Conservation (phyloP, 2,113 vertebrate genomes). For the Limnothrissa miodon region DNA sequence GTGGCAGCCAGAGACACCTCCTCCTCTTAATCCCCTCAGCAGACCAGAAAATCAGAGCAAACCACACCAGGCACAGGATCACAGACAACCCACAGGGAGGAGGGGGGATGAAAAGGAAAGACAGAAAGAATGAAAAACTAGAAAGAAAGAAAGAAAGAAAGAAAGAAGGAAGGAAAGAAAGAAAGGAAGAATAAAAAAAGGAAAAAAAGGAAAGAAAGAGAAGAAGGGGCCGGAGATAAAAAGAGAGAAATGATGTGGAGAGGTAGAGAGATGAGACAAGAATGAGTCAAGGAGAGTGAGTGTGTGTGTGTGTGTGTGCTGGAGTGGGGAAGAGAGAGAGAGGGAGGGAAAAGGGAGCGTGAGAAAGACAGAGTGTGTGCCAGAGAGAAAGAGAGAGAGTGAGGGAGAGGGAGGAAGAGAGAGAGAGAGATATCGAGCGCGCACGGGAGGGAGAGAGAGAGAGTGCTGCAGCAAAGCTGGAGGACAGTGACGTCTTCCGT, state of each 20-base stretch:
- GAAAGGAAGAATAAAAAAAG: conserved; percentile 18
- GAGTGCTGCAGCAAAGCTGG: not conserved
- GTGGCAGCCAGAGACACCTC: conserved; percentile 36
- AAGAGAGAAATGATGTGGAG: not conserved
- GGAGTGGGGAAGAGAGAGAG: conserved; percentile 5
- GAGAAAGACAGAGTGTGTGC: conserved; percentile 24
- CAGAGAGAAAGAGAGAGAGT: conserved; percentile 25
- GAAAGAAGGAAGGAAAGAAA: conserved; percentile 21
- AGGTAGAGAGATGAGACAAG: not conserved
- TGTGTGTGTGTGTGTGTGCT: not conserved
- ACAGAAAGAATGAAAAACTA: not conserved
- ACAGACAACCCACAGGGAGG: not conserved
- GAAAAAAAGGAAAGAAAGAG: conserved; percentile 22
- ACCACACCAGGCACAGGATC: conserved; percentile 27
- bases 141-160: not conserved
- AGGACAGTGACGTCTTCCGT: conserved; percentile 13
- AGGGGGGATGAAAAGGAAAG: not conserved
- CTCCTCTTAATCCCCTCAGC: conserved; percentile 44
- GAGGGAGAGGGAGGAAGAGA: conserved; percentile 19
- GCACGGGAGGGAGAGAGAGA: conserved; percentile 20
- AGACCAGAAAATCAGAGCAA: conserved; percentile 41
- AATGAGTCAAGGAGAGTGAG: not conserved
- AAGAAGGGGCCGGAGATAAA: not conserved
- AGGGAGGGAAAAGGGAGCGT: conserved; percentile 19
- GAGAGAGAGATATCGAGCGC: conserved; percentile 32